A percentile compares a stretch with the other conserved stretches of the same genome.
Conservation (phyloP, 1,140 invertebrate species). For the Triops cancriformis region DNA sequence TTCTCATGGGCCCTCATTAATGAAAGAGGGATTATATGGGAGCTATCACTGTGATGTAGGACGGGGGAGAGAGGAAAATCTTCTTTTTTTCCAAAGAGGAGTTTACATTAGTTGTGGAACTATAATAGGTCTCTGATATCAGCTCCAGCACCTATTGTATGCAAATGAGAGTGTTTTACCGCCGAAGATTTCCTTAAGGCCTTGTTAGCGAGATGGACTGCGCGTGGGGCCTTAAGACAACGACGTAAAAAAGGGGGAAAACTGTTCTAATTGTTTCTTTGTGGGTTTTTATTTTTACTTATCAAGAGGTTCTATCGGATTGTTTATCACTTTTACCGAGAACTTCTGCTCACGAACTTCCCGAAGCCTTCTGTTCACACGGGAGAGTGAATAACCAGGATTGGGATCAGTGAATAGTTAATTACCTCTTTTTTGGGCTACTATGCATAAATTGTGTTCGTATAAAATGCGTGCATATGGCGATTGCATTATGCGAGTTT, state of each 20-base stretch:
- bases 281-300: background rate
- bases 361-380: too few species aligned
- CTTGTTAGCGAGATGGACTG: conserved; percentile 10
- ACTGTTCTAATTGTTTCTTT: conserved; percentile 10
- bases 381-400: too few species aligned
- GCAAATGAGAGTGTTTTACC: conserved; percentile 8
- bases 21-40: background rate
- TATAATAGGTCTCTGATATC: conserved; percentile 11
- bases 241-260: background rate
- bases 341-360: too few species aligned
- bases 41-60: background rate
- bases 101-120: background rate
- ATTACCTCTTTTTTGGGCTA: too few species aligned
- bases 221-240: background rate
- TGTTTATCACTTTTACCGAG: background rate
- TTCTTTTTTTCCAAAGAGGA: background rate
- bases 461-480: too few species aligned
- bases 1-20: conserved; percentile 5
- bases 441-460: too few species aligned
- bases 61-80: background rate
- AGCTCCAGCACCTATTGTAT: background rate
- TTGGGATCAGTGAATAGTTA: too few species aligned
- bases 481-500: too few species aligned
- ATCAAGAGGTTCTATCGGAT: background rate
- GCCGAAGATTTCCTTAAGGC: background rate